Evolutionary conservation across 2,888 invertebrate species (phyloP).

Genomic region (Pharmacophagus antenor): DNA sequence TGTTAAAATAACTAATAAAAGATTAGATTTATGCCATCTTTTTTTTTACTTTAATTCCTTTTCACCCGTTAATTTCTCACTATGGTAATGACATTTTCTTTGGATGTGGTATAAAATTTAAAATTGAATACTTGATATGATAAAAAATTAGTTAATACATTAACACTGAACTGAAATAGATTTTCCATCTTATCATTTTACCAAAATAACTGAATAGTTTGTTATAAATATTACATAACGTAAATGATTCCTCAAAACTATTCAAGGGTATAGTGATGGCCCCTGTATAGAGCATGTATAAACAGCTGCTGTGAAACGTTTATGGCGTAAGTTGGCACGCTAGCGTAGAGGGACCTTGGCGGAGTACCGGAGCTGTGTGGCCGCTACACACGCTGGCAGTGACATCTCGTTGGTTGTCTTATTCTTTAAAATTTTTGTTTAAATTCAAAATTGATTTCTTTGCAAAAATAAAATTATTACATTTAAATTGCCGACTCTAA

Average conservation of each 20-base stretch:
- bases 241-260: background rate
- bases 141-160: no score
- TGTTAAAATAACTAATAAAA: constrained; percentile 64
- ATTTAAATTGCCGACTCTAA: no score
- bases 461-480: no score
- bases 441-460: no score
- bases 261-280: constrained; percentile 18
- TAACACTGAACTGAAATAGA: no score
- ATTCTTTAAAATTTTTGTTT: no score
- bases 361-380: constrained; percentile 37
- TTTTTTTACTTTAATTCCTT: constrained; percentile 27
- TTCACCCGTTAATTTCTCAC: background rate
- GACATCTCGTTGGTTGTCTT: no score
- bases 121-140: no score
- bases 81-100: no score
- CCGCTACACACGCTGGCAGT: constrained; percentile 35
- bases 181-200: no score
- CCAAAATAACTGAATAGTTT: no score
- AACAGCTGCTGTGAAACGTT: constrained; percentile 48
- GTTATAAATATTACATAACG: background rate
- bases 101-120: no score
- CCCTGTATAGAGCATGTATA: constrained; percentile 35
- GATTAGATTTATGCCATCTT: constrained; percentile 30
- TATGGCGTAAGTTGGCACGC: constrained; percentile 46
- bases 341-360: constrained; percentile 47